A percentile compares a stretch with the other conserved stretches of the same genome.
phyloP scores from a whole-genome alignment of 1,140 invertebrate genomes.

The Drusus annulatus region DNA sequence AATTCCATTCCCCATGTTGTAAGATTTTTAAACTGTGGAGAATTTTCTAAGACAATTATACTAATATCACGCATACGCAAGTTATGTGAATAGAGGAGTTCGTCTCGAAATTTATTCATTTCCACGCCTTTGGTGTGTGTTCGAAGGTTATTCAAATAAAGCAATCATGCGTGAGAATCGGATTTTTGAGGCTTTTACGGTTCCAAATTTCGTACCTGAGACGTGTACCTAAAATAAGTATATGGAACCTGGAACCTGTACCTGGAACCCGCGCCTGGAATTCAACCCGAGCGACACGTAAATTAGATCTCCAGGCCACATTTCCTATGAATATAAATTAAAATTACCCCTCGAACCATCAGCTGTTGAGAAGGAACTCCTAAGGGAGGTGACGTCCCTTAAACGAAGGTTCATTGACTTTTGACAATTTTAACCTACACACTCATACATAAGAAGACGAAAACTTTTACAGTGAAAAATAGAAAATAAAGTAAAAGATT shows the following conservation, averaged over 20 bases:
- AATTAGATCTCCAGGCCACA: slow-evolving; percentile 40
- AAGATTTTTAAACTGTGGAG: no score
- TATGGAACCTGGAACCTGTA: no score
- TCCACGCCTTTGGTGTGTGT: not conserved
- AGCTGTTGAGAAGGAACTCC: not conserved
- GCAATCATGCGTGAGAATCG: not conserved
- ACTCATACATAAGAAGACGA: not conserved
- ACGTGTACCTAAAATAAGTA: no score
- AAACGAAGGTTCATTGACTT: slow-evolving; percentile 24
- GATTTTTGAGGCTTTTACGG: no score
- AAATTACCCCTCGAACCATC: slow-evolving; percentile 6
- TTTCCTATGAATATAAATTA: slow-evolving; percentile 49
- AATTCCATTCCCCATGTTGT: no score
- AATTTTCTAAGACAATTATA: no score
- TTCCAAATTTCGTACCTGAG: no score
- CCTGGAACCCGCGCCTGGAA: no score
- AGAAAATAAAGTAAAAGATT: no score
- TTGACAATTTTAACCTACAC: not conserved
- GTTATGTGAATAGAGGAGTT: no score
- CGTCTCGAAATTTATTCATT: no score
- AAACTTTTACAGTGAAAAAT: not conserved
- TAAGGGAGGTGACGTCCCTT: not conserved
- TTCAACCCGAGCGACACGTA: not conserved
- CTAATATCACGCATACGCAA: no score
- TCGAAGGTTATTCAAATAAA: not conserved